Percentiles rank a stretch among this genome's conserved stretches.
Conservation (phyloP, 2,888 invertebrate genomes). For the Dolichomitus sp. region DNA sequence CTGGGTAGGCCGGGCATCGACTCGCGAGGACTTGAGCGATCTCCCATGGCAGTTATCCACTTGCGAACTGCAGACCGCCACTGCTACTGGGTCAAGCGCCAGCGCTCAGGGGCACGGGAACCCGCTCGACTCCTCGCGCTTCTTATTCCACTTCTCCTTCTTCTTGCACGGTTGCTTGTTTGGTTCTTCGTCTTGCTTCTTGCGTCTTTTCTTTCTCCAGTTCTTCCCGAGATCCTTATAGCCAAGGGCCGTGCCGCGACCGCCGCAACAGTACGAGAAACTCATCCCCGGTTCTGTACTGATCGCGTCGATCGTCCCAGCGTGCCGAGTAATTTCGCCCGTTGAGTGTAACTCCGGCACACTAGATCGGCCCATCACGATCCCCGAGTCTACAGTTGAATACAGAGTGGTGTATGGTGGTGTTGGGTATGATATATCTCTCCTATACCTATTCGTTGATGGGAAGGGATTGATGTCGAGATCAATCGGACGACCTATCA, state of each 20-base stretch:
- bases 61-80: constrained; percentile 78
- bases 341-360: constrained; percentile 61
- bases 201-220: constrained; percentile 50
- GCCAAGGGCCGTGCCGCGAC: constrained; percentile 50
- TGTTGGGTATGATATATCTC: constrained; percentile 46
- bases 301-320: constrained; percentile 53
- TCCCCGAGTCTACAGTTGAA: constrained; percentile 44
- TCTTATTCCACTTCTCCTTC: constrained; percentile 56
- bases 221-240: constrained; percentile 50
- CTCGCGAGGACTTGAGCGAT: constrained; percentile 75
- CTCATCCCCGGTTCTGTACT: constrained; percentile 44
- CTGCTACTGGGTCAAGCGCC: constrained; percentile 81
- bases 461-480: constrained; percentile 54
- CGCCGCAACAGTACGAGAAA: constrained; percentile 49
- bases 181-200: constrained; percentile 64
- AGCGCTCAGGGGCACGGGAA: constrained; percentile 78
- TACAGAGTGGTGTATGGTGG: constrained; percentile 44
- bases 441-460: constrained; percentile 51
- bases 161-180: constrained; percentile 50
- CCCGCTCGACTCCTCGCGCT: constrained; percentile 66
- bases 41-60: constrained; percentile 80
- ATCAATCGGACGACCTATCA: constrained; percentile 59
- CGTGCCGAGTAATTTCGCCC: constrained; percentile 60
- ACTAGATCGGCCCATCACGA: constrained; percentile 63
- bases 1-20: constrained; percentile 65